Conservation (phyloP, 2,888 invertebrate species). For the Gymnosoma rotundatum region DNA sequence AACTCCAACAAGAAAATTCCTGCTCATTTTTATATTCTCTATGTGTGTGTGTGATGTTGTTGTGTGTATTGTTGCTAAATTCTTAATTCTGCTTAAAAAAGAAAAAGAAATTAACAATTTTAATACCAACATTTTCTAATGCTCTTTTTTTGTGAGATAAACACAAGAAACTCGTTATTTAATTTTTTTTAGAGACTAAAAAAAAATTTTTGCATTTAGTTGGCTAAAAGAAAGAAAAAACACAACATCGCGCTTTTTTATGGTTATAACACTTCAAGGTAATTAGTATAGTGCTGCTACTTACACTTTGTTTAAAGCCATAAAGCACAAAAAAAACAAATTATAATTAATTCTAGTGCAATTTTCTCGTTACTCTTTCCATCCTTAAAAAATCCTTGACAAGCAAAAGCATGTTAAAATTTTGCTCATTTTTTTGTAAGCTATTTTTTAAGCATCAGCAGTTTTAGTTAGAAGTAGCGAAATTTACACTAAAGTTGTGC, state of each 20-base stretch:
- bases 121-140: constrained; percentile 76
- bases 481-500: too few relatives aligned
- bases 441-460: not conserved
- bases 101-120: constrained; percentile 79
- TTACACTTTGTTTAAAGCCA: constrained; percentile 56
- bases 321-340: constrained; percentile 33
- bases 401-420: constrained; percentile 47
- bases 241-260: too few relatives aligned
- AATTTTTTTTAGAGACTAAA: not conserved
- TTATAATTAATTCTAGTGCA: constrained; percentile 25
- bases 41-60: not conserved
- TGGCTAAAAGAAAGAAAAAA: constrained; percentile 12
- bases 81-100: constrained; percentile 41
- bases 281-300: constrained; percentile 70
- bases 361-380: constrained; percentile 34
- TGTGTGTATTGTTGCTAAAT: constrained; percentile 18
- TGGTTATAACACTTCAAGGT: constrained; percentile 70
- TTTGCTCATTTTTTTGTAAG: constrained; percentile 23
- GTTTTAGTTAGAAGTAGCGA: not conserved
- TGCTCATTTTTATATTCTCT: constrained; percentile 21
- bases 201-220: constrained; percentile 11
- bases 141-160: not conserved
- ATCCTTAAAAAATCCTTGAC: constrained; percentile 52
- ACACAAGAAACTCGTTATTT: constrained; percentile 65
- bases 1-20: constrained; percentile 67